Percentiles rank a stretch among this genome's conserved stretches.
These are phyloP conservation scores for Drosophila pseudoobscura DNA, from an alignment of 1,140 invertebrate genomes.

Conservation along the genomic window DNA sequence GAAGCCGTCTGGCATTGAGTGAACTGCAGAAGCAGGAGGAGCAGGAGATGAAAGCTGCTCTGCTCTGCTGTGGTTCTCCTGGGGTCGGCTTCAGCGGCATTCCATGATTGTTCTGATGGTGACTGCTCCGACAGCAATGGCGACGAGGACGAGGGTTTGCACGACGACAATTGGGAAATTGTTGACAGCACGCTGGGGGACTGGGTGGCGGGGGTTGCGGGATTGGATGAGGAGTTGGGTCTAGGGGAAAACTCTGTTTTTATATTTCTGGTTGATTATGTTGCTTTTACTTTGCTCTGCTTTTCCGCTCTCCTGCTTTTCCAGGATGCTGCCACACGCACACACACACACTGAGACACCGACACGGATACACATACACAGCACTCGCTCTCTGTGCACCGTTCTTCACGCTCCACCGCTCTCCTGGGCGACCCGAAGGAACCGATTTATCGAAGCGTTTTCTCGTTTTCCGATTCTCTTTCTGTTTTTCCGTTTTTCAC, in stretches of 20 bases:
- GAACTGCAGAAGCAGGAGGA: background rate
- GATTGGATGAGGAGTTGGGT: no score
- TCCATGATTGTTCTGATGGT: no score
- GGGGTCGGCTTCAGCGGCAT: no score
- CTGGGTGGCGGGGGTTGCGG: no score
- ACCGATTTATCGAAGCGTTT: constrained; percentile 12
- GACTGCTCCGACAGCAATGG: no score
- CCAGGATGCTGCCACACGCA: constrained; percentile 7
- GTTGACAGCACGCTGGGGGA: no score
- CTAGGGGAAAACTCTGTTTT: background rate
- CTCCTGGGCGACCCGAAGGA: background rate
- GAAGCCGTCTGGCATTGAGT: no score
- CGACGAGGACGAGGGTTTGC: no score
- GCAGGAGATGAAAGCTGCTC: background rate
- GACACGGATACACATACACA: constrained; percentile 4
- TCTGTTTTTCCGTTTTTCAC: constrained; percentile 19
- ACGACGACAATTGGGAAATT: no score
- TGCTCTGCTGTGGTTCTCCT: constrained; percentile 21
- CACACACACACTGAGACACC: constrained; percentile 17
- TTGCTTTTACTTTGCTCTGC: constrained; percentile 11
- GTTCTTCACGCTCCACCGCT: no score
- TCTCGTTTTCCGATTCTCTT: constrained; percentile 12
- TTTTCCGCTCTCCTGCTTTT: background rate
- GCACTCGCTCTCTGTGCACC: no score
- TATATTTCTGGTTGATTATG: background rate